Evolutionary conservation across 1,140 invertebrate genomes (phyloP).

Genomic region (Dendroctonus ponderosae): DNA sequence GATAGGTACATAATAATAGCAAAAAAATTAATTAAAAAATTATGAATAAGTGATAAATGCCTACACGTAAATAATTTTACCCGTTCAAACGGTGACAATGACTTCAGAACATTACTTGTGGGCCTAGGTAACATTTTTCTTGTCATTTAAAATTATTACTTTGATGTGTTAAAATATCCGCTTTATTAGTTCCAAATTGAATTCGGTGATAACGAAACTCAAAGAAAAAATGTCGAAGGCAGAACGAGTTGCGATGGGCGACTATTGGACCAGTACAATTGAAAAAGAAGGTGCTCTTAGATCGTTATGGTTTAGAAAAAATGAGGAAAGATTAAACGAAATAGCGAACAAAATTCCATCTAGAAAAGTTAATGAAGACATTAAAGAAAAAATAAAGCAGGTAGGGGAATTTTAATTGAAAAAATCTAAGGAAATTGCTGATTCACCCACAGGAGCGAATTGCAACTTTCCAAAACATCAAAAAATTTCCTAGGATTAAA

Average conservation of each 20-base stretch:
- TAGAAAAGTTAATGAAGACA: constrained; percentile 38
- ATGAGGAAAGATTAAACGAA: constrained; percentile 40
- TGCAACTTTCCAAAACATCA: constrained; percentile 34
- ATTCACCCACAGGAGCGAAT: constrained; percentile 23
- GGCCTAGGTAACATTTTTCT: no score
- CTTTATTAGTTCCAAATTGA: no score
- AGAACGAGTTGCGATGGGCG: constrained; percentile 23
- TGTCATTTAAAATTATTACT: no score
- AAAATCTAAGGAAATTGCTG: background rate
- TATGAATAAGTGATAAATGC: no score
- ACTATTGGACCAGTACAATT: constrained; percentile 35
- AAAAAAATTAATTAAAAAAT: no score
- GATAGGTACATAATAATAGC: no score
- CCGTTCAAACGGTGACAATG: no score
- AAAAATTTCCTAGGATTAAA: constrained; percentile 32
- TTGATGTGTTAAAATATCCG: no score
- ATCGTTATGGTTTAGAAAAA: constrained; percentile 42
- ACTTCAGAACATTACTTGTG: no score
- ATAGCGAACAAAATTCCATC: constrained; percentile 36
- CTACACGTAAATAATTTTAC: no score
- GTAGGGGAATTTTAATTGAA: constrained; percentile 7
- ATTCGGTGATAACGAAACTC: no score
- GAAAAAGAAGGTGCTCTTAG: constrained; percentile 41
- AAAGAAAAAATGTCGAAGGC: constrained; percentile 18
- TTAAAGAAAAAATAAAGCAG: constrained; percentile 39